phyloP scores from a whole-genome alignment of 2,888 invertebrate genomes.

The Petrolisthes cinctipes region DNA sequence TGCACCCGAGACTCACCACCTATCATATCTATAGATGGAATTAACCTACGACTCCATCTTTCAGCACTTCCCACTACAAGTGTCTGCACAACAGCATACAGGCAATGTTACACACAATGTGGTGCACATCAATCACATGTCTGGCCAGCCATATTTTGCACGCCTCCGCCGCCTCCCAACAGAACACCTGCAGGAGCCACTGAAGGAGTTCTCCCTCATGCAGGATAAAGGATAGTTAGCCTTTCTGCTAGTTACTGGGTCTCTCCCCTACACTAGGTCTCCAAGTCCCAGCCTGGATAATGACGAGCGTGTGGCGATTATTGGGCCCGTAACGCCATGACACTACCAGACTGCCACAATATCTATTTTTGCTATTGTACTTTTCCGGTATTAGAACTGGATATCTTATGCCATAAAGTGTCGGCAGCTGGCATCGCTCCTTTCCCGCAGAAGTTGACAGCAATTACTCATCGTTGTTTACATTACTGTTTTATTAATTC shows the following conservation, averaged over 20 bases:
- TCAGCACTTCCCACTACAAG: neutral
- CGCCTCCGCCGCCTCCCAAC: slow-evolving; percentile 68
- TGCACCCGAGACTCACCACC: neutral
- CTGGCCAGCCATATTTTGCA: slow-evolving; percentile 68
- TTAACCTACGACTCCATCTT: neutral
- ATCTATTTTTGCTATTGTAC: too few relatives aligned
- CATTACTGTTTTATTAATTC: too few relatives aligned
- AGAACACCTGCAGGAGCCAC: slow-evolving; percentile 67
- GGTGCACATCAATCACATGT: slow-evolving; percentile 67
- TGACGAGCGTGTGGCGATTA: slow-evolving; percentile 65
- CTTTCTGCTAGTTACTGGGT: slow-evolving; percentile 70
- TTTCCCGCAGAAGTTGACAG: too few relatives aligned
- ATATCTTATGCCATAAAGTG: too few relatives aligned
- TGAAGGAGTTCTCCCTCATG: slow-evolving; percentile 68
- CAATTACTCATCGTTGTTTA: too few relatives aligned
- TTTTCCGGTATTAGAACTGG: too few relatives aligned
- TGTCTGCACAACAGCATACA: neutral
- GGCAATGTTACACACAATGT: slow-evolving; percentile 47
- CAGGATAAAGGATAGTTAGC: slow-evolving; percentile 69
- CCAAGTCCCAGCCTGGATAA: slow-evolving; percentile 66
- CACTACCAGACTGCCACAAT: too few relatives aligned
- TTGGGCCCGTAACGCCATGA: slow-evolving; percentile 68
- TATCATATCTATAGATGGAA: neutral
- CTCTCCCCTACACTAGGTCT: slow-evolving; percentile 69
- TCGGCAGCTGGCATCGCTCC: too few relatives aligned